Evolutionary conservation across 2,888 invertebrate species (phyloP).

Genomic region (Drosophila koepferae): DNA sequence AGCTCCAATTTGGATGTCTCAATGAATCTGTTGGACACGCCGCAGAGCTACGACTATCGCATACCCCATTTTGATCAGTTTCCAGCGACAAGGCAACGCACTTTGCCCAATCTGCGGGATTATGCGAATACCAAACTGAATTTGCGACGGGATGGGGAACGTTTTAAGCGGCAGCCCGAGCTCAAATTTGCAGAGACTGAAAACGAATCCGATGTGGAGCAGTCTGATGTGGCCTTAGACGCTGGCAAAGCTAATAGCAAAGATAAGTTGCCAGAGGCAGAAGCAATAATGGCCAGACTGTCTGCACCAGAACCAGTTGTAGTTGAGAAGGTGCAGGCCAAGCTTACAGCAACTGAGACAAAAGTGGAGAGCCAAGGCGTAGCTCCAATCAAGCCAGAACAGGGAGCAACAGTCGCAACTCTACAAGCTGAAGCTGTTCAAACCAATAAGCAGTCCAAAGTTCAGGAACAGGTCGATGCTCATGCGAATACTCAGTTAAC

Average conservation of each 20-base stretch:
- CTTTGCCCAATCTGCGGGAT: slow-evolving; percentile 39
- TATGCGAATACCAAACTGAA: slow-evolving; percentile 31
- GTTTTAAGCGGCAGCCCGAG: slow-evolving; percentile 48
- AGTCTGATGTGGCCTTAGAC: background rate
- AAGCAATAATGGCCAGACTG: slow-evolving; percentile 16
- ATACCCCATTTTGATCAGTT: slow-evolving; percentile 46
- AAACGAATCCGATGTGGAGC: background rate
- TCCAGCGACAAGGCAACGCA: slow-evolving; percentile 29
- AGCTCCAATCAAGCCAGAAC: background rate
- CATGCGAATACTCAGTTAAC: background rate
- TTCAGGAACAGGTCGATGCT: background rate
- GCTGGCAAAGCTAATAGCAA: background rate
- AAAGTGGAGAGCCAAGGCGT: slow-evolving; percentile 1
- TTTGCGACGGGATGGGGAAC: slow-evolving; percentile 13
- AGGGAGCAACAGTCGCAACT: background rate
- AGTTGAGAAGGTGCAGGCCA: background rate
- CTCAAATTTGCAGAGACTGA: background rate
- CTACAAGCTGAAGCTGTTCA: background rate
- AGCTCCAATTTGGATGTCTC: background rate
- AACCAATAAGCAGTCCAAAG: background rate
- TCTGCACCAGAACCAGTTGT: background rate
- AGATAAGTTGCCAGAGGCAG: slow-evolving; percentile 3
- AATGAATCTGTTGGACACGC: slow-evolving; percentile 28
- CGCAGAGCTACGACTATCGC: slow-evolving; percentile 55
- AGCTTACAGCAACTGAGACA: background rate